Evolutionary conservation across 2,113 vertebrate genomes (phyloP), one percentile per base, ranked within the genome.

Genomic region (Spilogale gracilis): DNA sequence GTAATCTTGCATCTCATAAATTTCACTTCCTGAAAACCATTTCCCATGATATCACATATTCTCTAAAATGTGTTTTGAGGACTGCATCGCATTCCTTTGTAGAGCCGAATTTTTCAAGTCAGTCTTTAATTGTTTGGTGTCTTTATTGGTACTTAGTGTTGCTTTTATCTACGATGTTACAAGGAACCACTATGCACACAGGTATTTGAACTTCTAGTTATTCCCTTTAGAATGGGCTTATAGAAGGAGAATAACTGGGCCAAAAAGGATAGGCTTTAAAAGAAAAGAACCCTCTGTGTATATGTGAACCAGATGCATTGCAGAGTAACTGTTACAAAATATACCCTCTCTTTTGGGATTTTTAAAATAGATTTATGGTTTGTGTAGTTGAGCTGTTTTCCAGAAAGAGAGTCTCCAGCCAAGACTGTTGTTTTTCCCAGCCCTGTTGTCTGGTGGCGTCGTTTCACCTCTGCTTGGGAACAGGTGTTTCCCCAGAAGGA

Each of bases 51-150:
- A 12, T 93, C 32, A 60, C 27, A 16, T 61, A 23, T 73, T 83
- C 18, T 78, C 45, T 71, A 93, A 90, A 67, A 65, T 38, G n/a
- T 43, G 56, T 94, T 89, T 92, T 65, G 90, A 74, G 61, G 13
- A 50, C 20, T 61, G 32, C 10, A 14, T 54, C 18, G 9, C 65
- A 84, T 38, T 93, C 30, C n/a, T 69, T 96, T 78, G n/a, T 21
- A 54, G 65, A 85, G 50, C 21, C 61, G 50, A 60, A 88, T 74
- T 80, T 92, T 52, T 69, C 50, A 93, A 21, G 65, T 18, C 21
- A 9, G 50, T 61, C 27, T 63, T 86, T 76, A 38, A 58, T 80
- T 63, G 65, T 54, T 63, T 67, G 88, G n/a, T 3, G 4, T 92
- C 48, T 92, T 38, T 60, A 20, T 54, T 67, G 38, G 17, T 61